Base-by-base conservation (phyloP, 2,113 vertebrate species). In the Phalacrocorax carbo region DNA sequence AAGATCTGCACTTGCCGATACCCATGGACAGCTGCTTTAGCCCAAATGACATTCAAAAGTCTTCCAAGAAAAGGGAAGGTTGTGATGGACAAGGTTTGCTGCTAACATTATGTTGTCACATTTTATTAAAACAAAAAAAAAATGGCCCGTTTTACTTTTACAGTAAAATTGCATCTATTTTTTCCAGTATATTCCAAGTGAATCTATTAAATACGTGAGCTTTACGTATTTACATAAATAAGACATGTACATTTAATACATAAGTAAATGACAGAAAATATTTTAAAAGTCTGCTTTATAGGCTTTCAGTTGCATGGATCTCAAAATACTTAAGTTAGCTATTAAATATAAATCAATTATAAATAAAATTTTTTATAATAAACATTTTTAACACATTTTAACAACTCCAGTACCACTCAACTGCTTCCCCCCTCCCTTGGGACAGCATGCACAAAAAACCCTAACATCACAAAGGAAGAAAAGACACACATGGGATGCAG, bases 61-160 rank as follows among this genome's bases (percentile, higher is more conserved):
- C 61, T 76, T 91, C 19, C 61, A 87, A 68, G 48, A 42, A 69
- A 88, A 88, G 8, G 22, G 22, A 88, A 36, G 1, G 12, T 71
- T 71, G 23, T 34, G 9, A 34, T 6, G 9, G 26, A 68, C 3
- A 32, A 84, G 75, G 6, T 36, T 62, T 86, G 25, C 22, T 82
- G 36, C 49, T 69, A 29, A 57, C 0, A 1, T 72, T 55, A 51
- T 3, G 11, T 4, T 40, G 10, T 8, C 15, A 19, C 5, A n/a
- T 64, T 84, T 71, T 46, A 91, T 11, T 3, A 54, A 70, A 89
- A 40, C 5, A 72, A 72, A 77, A 71, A 71, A 17, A 32, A 5
- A 2, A 8, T 7, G 4, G 11, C n/a, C 9, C 1, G 9, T 85
- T 75, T 87, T 49, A 57, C 23, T 76, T 69, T 57, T 30, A 46